Evolutionary conservation across 2,113 vertebrate genomes (phyloP).

Genomic region (Acrocephalus kingi): DNA sequence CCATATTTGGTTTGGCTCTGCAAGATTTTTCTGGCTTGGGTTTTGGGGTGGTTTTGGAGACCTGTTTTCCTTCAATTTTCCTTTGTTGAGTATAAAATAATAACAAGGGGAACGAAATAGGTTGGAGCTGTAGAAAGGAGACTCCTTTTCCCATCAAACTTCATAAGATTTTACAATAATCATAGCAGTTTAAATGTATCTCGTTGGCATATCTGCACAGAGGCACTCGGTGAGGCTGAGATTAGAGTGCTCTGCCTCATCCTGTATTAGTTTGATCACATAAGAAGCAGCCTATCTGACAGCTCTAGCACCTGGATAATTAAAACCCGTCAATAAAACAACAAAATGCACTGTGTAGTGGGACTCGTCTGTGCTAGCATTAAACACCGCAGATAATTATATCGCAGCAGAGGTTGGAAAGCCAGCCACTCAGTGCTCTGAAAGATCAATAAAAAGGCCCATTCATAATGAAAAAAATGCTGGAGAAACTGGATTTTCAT

Average conservation of each 20-base stretch:
- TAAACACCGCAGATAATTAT: slow-evolving; percentile 30
- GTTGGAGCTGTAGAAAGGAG: neutral
- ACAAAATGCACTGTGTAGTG: slow-evolving; percentile 14
- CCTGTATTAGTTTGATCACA: slow-evolving; percentile 2
- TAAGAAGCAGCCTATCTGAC: neutral
- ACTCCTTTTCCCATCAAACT: neutral
- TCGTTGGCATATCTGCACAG: neutral
- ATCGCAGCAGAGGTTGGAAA: neutral
- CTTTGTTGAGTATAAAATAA: neutral
- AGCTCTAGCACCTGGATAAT: slow-evolving; percentile 44
- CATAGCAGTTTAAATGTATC: neutral
- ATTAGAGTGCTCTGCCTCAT: neutral
- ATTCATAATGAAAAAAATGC: slow-evolving; percentile 37
- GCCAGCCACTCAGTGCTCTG: neutral
- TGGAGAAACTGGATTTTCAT: slow-evolving; percentile 33
- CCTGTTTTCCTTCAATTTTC: neutral
- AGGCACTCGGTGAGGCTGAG: neutral
- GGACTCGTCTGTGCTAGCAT: neutral
- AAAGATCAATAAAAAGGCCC: slow-evolving; percentile 31
- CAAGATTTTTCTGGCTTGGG: neutral
- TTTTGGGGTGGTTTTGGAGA: neutral
- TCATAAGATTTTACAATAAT: neutral
- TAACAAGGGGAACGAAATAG: neutral
- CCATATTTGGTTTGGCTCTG: neutral
- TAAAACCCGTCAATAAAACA: slow-evolving; percentile 53